These are phyloP conservation scores for Lamprologus speciosus DNA, from an alignment of 2,113 vertebrate species.

Conservation along the genomic window DNA sequence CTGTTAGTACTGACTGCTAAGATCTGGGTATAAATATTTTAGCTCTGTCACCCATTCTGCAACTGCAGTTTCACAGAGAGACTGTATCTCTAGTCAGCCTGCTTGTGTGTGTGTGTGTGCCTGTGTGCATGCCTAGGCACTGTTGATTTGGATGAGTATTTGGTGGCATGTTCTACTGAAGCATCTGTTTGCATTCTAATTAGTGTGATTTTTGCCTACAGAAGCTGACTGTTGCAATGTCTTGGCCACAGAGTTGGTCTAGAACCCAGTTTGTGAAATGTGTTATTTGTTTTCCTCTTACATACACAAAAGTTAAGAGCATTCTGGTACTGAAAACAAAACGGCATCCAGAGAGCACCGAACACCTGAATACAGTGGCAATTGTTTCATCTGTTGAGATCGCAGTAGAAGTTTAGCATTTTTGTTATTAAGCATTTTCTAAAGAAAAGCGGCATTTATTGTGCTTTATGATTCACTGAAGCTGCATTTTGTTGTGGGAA, in stretches of 20 bases:
- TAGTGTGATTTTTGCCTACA: not conserved
- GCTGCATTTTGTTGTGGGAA: not conserved
- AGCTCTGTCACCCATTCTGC: conserved; percentile 46
- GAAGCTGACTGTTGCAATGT: not conserved
- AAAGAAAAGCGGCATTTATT: not conserved
- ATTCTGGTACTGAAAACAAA: not conserved
- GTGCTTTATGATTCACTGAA: not conserved
- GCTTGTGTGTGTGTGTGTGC: not conserved
- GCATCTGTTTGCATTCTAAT: conserved; percentile 21
- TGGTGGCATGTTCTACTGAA: not conserved
- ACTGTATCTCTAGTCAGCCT: conserved; percentile 2
- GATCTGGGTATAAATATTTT: conserved; percentile 63
- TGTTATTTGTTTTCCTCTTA: not conserved
- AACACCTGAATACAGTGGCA: not conserved
- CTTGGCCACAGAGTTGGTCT: not conserved
- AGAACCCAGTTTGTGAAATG: not conserved
- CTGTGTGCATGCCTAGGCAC: not conserved
- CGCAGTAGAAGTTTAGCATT: not conserved
- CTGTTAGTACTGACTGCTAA: conserved; percentile 25
- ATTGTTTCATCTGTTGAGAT: not conserved
- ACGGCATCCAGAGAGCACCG: not conserved
- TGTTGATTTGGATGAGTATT: not conserved
- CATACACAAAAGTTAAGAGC: not conserved
- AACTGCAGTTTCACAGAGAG: conserved; percentile 35
- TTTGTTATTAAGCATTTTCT: not conserved